Base-by-base conservation (phyloP, 2,888 invertebrate species). In the Platynereis dumerilii region DNA sequence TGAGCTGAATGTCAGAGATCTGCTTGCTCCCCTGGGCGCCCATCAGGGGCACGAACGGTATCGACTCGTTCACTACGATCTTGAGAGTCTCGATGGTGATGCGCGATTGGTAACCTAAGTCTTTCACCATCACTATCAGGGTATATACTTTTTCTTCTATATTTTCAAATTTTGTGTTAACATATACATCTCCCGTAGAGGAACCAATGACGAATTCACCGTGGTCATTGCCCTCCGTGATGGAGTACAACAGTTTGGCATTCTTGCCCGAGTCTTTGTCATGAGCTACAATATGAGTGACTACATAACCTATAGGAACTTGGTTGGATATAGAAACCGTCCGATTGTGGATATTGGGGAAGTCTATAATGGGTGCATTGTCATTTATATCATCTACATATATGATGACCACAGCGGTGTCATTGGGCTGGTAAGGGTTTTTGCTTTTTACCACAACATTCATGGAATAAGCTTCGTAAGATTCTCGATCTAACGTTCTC, bases 401-500 rank as follows among this genome's bases (percentile, higher is more conserved):
- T 15, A 68, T 56, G 29, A 55, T 28, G 24, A 68, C 42, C 15
- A 26, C 12, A 15, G 61, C 61, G 0, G 68, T n/a, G 24, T 62
- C 62, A 22, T 44, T 53, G 12, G 42, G 34, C 34, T 52, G 58
- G 28, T 26, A 39, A 17, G 39, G 60, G 28, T 44, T 56, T 12
- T 63, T 62, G 1, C 22, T 57, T n/a, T 63, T 24, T 5, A 56
- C 70, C 7, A 60, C 53, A 58, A 69, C 64, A 29, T 29, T 48
- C 34, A 70, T 42, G 20, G 66, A 44, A 39, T 70, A 63, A 48
- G 53, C 54, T 2, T 60, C 45, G 17, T 68, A 61, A 12, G n/a
- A 12, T 34, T 70, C 70, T 15, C 70, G 29, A 44, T 70, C 70
- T 44, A 70, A 60, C 17, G 17, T 5, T 10, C 58, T 28, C n/a